A percentile compares a stretch with the other conserved stretches of the same genome.
Conservation (phyloP, 2,797 vertebrate genomes). For the Capromys pilorides region DNA sequence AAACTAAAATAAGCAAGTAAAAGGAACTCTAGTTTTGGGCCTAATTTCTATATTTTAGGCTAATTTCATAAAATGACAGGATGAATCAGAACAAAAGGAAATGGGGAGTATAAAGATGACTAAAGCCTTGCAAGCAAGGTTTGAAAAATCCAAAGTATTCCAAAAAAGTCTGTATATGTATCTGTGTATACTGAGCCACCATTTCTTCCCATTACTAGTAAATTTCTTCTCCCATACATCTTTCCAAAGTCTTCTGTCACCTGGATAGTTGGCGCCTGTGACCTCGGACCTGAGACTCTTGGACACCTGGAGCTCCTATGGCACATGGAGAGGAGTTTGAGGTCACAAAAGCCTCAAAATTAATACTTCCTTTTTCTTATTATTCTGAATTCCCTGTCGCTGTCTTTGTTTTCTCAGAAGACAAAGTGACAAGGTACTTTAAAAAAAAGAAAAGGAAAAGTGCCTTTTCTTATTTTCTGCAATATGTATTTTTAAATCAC, state of each 20-base stretch:
- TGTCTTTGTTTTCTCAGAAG: constrained; percentile 64
- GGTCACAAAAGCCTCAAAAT: constrained; percentile 13
- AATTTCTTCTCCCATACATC: background rate
- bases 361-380: constrained; percentile 39
- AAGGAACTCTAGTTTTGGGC: background rate
- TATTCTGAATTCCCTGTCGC: constrained; percentile 29
- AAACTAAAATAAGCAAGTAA: background rate
- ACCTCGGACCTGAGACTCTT: background rate
- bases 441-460: background rate
- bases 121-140: background rate
- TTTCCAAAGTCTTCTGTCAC: constrained; percentile 22
- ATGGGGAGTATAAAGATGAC: background rate
- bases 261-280: background rate
- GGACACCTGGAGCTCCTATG: background rate
- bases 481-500: constrained; percentile 73
- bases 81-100: constrained; percentile 40
- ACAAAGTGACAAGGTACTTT: constrained; percentile 32
- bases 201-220: background rate
- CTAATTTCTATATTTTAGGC: background rate
- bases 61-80: constrained; percentile 21
- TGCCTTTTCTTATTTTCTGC: constrained; percentile 57
- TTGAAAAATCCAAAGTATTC: background rate
- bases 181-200: background rate
- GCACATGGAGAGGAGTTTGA: background rate
- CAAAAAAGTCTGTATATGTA: background rate